These are phyloP conservation scores for Chelon auratus DNA, from an alignment of 2,797 vertebrate species.

Conservation along the genomic window DNA sequence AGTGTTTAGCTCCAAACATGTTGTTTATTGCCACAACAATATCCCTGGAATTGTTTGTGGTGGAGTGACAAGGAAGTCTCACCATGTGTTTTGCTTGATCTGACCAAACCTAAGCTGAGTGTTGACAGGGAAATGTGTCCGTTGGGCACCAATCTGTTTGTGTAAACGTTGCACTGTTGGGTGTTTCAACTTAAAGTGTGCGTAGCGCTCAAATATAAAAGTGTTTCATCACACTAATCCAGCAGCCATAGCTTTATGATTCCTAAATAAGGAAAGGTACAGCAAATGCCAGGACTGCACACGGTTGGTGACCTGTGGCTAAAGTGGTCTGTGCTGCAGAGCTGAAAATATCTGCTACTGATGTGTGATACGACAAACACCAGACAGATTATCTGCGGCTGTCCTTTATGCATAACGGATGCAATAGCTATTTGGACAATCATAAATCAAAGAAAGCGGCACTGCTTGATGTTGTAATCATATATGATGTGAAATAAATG, in stretches of 20 bases:
- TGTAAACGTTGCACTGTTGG: not conserved
- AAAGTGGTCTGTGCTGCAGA: slow-evolving; percentile 14
- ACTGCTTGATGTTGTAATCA: not conserved
- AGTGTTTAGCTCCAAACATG: slow-evolving; percentile 18
- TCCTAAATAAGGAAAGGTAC: not conserved
- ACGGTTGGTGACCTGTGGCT: slow-evolving; percentile 19
- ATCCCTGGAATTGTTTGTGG: slow-evolving; percentile 31
- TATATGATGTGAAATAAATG: not conserved
- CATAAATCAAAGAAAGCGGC: slow-evolving; percentile 6
- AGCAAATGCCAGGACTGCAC: slow-evolving; percentile 46
- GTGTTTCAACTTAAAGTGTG: not conserved
- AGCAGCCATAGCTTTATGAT: not conserved
- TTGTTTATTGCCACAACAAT: slow-evolving; percentile 43
- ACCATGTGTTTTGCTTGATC: slow-evolving; percentile 44
- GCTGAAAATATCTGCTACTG: slow-evolving; percentile 35
- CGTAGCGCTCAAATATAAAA: slow-evolving; percentile 1
- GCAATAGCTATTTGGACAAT: not conserved
- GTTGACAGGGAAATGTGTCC: slow-evolving; percentile 29
- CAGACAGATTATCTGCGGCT: slow-evolving; percentile 39
- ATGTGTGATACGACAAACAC: slow-evolving; percentile 56
- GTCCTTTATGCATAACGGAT: not conserved
- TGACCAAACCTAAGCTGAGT: slow-evolving; percentile 26
- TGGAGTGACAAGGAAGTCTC: slow-evolving; percentile 38
- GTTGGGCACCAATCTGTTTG: slow-evolving; percentile 17
- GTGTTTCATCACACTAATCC: not conserved